These are phyloP conservation scores for Puntigrus tetrazona DNA, from an alignment of 2,113 vertebrate genomes.

Conservation along the genomic window DNA sequence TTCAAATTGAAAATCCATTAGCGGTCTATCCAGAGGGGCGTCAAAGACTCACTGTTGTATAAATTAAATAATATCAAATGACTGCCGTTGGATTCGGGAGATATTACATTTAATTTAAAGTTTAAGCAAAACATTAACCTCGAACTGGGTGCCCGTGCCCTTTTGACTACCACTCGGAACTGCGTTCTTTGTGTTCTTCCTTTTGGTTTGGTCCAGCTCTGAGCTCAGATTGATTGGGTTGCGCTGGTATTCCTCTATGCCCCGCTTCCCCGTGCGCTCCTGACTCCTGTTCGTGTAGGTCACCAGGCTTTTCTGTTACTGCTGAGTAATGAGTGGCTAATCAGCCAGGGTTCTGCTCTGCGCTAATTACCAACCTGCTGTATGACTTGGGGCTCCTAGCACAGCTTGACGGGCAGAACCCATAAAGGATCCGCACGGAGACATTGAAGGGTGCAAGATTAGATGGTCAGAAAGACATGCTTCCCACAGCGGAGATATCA, in stretches of 20 bases:
- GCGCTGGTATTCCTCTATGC: constrained; percentile 8
- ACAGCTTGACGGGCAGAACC: neutral
- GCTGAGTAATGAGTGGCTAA: constrained; percentile 27
- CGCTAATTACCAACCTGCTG: constrained; percentile 37
- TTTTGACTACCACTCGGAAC: neutral
- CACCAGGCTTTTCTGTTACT: constrained; percentile 1
- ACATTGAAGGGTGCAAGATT: neutral
- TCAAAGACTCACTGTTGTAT: neutral
- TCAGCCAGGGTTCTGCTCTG: neutral
- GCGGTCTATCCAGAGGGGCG: neutral
- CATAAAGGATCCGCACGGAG: neutral
- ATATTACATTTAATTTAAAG: neutral
- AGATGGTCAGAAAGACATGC: neutral
- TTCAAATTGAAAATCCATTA: constrained; percentile 20
- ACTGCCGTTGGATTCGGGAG: neutral
- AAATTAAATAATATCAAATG: neutral
- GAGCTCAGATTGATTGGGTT: neutral
- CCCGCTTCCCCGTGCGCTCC: constrained; percentile 6
- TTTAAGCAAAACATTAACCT: neutral
- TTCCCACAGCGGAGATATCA: constrained; percentile 37
- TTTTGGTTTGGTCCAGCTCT: neutral
- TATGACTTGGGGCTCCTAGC: neutral
- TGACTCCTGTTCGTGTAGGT: constrained; percentile 22
- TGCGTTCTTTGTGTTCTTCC: neutral
- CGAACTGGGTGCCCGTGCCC: neutral